phyloP scores from a whole-genome alignment of 2,888 invertebrate species.

The Adela reaumurella region DNA sequence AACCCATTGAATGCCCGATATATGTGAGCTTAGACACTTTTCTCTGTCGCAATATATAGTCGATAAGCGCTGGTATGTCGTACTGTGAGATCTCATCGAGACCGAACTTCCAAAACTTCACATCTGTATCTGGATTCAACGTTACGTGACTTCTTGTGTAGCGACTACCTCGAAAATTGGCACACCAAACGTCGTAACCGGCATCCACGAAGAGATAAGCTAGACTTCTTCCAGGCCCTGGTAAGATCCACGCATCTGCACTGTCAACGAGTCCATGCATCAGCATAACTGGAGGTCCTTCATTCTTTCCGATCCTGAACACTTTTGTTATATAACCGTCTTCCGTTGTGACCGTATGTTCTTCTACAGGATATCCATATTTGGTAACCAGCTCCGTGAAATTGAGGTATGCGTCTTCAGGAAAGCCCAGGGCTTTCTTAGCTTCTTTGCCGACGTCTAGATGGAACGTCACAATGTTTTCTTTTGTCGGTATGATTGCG shows the following conservation, averaged over 20 bases:
- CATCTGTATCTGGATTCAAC: slow-evolving; percentile 30
- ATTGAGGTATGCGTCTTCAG: slow-evolving; percentile 11
- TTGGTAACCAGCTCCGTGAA: slow-evolving; percentile 18
- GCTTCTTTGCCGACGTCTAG: too few species aligned
- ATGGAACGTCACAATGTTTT: too few species aligned
- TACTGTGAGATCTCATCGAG: slow-evolving; percentile 68
- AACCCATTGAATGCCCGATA: slow-evolving; percentile 70
- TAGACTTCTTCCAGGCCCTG: slow-evolving; percentile 21
- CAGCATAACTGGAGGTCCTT: slow-evolving; percentile 17
- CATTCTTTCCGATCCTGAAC: slow-evolving; percentile 15
- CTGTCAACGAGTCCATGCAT: slow-evolving; percentile 31
- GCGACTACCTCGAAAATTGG: slow-evolving; percentile 56
- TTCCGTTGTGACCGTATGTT: slow-evolving; percentile 19
- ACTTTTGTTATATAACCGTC: slow-evolving; percentile 21
- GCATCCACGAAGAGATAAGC: slow-evolving; percentile 40
- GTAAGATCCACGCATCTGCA: slow-evolving; percentile 28
- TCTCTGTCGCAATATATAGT: slow-evolving; percentile 35
- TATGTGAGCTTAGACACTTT: slow-evolving; percentile 55
- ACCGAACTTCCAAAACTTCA: slow-evolving; percentile 53
- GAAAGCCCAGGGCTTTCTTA: not conserved
- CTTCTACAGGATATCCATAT: slow-evolving; percentile 15
- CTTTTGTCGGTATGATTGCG: too few species aligned
- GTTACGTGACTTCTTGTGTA: slow-evolving; percentile 56
- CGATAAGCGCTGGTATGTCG: slow-evolving; percentile 65
- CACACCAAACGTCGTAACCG: slow-evolving; percentile 51